Evolutionary conservation across 1,140 invertebrate genomes (phyloP), one percentile per base, ranked within the genome.

Genomic region (Drosophila repleta): DNA sequence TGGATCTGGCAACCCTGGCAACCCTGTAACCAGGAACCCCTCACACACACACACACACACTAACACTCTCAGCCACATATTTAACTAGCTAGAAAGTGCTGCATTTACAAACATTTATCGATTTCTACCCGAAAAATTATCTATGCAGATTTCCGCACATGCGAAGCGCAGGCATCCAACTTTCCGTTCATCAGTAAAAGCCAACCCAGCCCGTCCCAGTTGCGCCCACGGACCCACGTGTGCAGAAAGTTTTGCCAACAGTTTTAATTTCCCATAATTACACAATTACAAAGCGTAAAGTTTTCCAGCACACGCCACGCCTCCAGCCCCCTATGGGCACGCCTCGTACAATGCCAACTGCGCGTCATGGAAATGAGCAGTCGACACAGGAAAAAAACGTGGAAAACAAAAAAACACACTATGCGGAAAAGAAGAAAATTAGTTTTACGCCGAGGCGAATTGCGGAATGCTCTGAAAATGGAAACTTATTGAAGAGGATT

Each of bases 211-310:
- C 21, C 17, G n/a, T 13, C 7, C 15, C 20, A 57, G 61, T 66
- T 66, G 63, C 39, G 62, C 63, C 43, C 21, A 62, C 60, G 64
- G 56, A 69, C 82, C 78, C 83, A 82, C 83, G 83, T 88, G 83
- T 88, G 84, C 83, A 88, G 72, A 88, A 89, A 88, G 79, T 88
- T 87, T 88, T 79, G 76, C 83, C 79, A 88, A 88, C 83, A 88
- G 83, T 88, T 88, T 88, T 88, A 88, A 88, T 88, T 88, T 88
- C 83, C 83, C 83, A 88, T 88, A 88, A 88, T 88, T 88, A 88
- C 83, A 88, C 83, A 88, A 88, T 88, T 88, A 88, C 83, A 88
- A 88, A 88, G 83, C 83, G 83, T 76, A 88, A 88, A 88, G 83
- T 88, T 88, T 88, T 88, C 53, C 82, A 85, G 82, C 82, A 78